A percentile compares a stretch with the other conserved stretches of the same genome.
Evolutionary conservation across 1,140 invertebrate species (phyloP).

Genomic region (Belonocnema kinseyi): DNA sequence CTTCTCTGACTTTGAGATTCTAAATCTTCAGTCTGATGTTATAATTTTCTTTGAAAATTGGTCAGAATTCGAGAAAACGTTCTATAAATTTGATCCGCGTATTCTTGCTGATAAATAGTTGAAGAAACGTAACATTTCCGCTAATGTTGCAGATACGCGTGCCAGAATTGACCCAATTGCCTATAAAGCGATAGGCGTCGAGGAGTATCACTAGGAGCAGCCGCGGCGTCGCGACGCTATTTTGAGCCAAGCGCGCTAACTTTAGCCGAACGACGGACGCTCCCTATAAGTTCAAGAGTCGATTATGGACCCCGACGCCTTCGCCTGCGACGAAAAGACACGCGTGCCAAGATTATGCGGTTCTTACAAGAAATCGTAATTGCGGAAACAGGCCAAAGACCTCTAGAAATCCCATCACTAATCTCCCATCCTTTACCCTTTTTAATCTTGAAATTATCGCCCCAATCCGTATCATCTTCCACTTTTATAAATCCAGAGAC

Average conservation of each 20-base stretch:
- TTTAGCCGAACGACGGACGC: conserved; percentile 71
- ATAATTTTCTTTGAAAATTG: too few species aligned
- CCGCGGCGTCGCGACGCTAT: conserved; percentile 66
- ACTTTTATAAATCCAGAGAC: background rate
- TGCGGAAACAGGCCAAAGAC: conserved; percentile 66
- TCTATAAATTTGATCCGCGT: too few species aligned
- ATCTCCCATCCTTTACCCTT: conserved; percentile 44
- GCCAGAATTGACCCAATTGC: conserved; percentile 73
- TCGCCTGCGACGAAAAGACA: conserved; percentile 54
- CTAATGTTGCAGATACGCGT: conserved; percentile 26
- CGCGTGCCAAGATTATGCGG: conserved; percentile 70
- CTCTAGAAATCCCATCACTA: conserved; percentile 46
- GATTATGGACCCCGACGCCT: conserved; percentile 65
- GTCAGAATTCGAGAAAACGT: too few species aligned
- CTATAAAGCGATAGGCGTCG: conserved; percentile 67
- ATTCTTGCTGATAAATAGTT: background rate
- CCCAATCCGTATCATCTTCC: background rate
- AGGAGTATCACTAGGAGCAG: conserved; percentile 39
- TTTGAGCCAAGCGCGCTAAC: conserved; percentile 68
- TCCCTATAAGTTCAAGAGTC: conserved; percentile 75
- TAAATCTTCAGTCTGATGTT: too few species aligned
- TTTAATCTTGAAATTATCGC: conserved; percentile 32
- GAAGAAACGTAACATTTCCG: background rate
- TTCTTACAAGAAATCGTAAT: conserved; percentile 45
- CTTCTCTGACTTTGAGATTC: too few species aligned